Base-by-base conservation (phyloP, 2,888 invertebrate genomes). In the Eristalis intricaria region DNA sequence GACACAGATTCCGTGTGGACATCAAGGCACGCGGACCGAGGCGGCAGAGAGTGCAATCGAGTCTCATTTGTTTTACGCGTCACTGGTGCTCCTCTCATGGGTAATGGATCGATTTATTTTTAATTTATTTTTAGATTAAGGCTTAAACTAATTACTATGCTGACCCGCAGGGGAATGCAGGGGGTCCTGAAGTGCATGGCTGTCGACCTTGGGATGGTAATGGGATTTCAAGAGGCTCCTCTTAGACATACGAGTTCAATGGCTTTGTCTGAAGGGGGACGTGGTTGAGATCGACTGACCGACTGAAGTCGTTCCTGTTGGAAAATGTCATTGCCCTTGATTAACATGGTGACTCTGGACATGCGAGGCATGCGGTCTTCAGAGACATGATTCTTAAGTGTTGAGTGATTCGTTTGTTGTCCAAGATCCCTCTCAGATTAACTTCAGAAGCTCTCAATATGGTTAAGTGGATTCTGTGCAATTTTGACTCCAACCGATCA, bases 1-100 rank as follows among this genome's bases (percentile, higher is more conserved):
- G 78, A 86, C 78, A 78, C 74, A 78, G 71, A 78, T 75, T 74
- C 83, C 83, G 69, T 70, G 69, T 61, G 50, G 29, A 68, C 43
- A 64, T 64, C 64, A 60, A 64, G 50, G 64, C 15, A 29, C 22
- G 61, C 29, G 60, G 63, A 69, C 77, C 40, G 22, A 73, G 71
- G 40, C 56, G 66, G 50, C 22, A 56, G 65, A 56, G 65, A 40
- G 77, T 64, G 69, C 82, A 86, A 74, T 69, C 77, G 73, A 60
- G 63, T 64, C 73, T 71, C 60, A 82, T 69, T 73, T 74, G 60
- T 70, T 66, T 84, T 64, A 50, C 68, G 19, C 26, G 65, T 64
- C 38, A 66, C 40, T 60, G 63, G 66, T 43, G 71, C 76, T 79
- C 38, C 70, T 70, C 65, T 73, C 38, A 86, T 86, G 86, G 86